Evolutionary conservation across 2,888 invertebrate species (phyloP).

Genomic region (Aproaerema taeniolella): DNA sequence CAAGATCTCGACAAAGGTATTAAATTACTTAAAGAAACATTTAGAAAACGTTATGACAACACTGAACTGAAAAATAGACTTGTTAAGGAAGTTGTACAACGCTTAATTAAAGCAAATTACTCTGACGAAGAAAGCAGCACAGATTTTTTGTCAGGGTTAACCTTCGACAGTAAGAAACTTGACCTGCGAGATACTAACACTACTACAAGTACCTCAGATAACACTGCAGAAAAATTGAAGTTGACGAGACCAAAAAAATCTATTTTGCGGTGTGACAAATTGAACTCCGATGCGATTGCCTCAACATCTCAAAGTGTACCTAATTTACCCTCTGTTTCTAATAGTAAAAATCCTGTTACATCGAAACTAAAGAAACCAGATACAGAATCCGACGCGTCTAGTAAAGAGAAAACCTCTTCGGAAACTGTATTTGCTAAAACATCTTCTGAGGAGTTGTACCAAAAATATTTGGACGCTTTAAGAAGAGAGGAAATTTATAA

Average conservation of each 20-base stretch:
- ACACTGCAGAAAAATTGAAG: conserved; percentile 35
- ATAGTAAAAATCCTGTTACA: conserved; percentile 33
- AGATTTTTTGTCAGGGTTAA: conserved; percentile 67
- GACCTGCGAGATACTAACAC: conserved; percentile 34
- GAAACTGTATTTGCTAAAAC: conserved; percentile 45
- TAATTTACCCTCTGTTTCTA: conserved; percentile 46
- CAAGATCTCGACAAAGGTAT: conserved; percentile 80
- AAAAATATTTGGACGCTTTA: conserved; percentile 58
- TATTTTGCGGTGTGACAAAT: conserved; percentile 56
- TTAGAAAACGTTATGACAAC: conserved; percentile 78
- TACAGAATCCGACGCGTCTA: conserved; percentile 56
- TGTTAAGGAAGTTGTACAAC: conserved; percentile 80
- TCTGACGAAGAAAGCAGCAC: conserved; percentile 74
- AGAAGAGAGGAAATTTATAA: conserved; percentile 57
- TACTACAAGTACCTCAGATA: conserved; percentile 64
- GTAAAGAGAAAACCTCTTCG: conserved; percentile 46
- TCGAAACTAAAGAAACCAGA: conserved; percentile 30
- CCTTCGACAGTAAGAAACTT: conserved; percentile 45
- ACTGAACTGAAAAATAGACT: conserved; percentile 78
- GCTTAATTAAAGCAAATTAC: conserved; percentile 77
- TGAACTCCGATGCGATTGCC: conserved; percentile 50
- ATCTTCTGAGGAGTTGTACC: conserved; percentile 61
- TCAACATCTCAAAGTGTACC: conserved; percentile 68
- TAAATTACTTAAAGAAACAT: conserved; percentile 74
- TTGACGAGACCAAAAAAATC: conserved; percentile 53